Evolutionary conservation across 1,140 invertebrate genomes (phyloP), one percentile per base, ranked within the genome.

Genomic region (Orchesella cincta): DNA sequence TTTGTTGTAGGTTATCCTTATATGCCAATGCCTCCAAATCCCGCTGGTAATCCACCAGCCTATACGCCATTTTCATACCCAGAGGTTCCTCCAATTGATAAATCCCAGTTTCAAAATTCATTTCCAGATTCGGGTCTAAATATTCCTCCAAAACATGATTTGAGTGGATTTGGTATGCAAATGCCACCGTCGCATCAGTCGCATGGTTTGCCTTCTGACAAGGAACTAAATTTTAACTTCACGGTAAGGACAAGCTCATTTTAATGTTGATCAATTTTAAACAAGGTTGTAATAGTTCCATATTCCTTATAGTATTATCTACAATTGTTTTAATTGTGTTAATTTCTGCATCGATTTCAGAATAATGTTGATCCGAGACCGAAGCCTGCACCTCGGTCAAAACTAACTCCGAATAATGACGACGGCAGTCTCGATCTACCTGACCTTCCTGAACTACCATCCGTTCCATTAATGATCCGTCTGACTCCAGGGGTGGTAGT

Each of bases 311-410:
- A n/a, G n/a, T n/a, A n/a, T n/a, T n/a, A n/a, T n/a, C n/a, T n/a
- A n/a, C n/a, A n/a, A n/a, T n/a, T n/a, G n/a, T n/a, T n/a, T n/a
- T n/a, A n/a, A n/a, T n/a, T n/a, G n/a, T n/a, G n/a, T n/a, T n/a
- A n/a, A n/a, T n/a, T n/a, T 71, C 2, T 71, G 46, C 3, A 18
- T 46, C 28, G 1, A n/a, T n/a, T n/a, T 71, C 79, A 88, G 87
- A 86, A 88, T 76, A 86, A 87, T 74, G n/a, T n/a, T n/a, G 67
- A 78, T 33, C 84, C 88, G 67, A 87, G 86, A 84, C 92, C 92
- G 23, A 93, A 93, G 83, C 92, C 92, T 23, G 89, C 91, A 78
- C 92, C 92, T 20, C 86, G 92, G 52, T 89, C 89, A 2, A 93
- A 92, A 84, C 86, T 90, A 77, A 88, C 91, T 26, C 88, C 88